These are phyloP conservation scores for Radopholus similis DNA, from an alignment of 1,140 invertebrate genomes.

Conservation along the genomic window DNA sequence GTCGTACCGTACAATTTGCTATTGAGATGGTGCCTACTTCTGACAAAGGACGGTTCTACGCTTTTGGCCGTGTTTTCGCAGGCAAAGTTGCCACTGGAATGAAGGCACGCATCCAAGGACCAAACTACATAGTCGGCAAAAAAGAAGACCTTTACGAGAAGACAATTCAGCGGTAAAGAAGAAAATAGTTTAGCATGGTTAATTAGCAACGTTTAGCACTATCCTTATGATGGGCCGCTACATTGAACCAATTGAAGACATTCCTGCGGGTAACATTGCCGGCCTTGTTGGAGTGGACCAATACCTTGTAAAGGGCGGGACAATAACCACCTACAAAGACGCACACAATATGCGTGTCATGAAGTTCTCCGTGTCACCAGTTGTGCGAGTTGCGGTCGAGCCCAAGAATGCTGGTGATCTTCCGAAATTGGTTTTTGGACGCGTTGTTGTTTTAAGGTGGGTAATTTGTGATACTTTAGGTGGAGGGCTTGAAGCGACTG, in stretches of 20 bases:
- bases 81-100: conserved; percentile 88
- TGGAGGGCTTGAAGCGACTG: conserved; percentile 71
- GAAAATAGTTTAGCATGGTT: background rate
- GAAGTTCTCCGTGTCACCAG: conserved; percentile 94
- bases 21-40: conserved; percentile 99
- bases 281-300: conserved; percentile 99
- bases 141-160: conserved; percentile 99
- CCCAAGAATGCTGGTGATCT: conserved; percentile 98
- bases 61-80: conserved; percentile 96
- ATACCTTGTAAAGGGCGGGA: conserved; percentile 98
- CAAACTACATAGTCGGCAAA: conserved; percentile 93
- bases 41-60: conserved; percentile 99
- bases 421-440: conserved; percentile 79
- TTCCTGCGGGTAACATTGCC: conserved; percentile 98
- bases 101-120: conserved; percentile 96
- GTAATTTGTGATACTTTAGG: conserved; percentile 19
- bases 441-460: background rate
- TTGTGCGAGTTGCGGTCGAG: conserved; percentile 97
- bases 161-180: conserved; percentile 78
- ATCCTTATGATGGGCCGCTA: conserved; percentile 99
- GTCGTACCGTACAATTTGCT: too few species aligned
- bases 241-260: conserved; percentile 97
- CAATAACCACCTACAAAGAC: conserved; percentile 96
- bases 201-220: conserved; percentile 69
- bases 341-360: conserved; percentile 91